phyloP scores from a whole-genome alignment of 2,797 vertebrate genomes.

The Sebastes aleutianus region DNA sequence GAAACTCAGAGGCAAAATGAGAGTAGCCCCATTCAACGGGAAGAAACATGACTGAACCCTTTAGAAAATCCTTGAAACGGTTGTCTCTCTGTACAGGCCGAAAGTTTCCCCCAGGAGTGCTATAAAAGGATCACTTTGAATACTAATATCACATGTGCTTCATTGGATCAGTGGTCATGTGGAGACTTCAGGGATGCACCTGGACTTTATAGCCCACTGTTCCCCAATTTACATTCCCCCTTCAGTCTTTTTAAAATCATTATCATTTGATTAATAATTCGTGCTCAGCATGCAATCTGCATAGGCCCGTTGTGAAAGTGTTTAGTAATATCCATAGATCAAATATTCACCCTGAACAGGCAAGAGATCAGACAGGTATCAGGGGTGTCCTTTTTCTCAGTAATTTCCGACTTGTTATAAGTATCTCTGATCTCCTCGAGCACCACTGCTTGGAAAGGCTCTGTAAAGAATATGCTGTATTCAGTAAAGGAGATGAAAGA shows the following conservation, averaged over 20 bases:
- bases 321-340: constrained; percentile 25
- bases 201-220: constrained; percentile 29
- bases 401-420: constrained; percentile 15
- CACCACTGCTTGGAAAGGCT: neutral
- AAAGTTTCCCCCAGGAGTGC: constrained; percentile 28
- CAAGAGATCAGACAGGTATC: constrained; percentile 26
- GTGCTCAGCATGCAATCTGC: constrained; percentile 1
- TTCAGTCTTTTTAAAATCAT: constrained; percentile 26
- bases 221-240: constrained; percentile 19
- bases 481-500: constrained; percentile 17
- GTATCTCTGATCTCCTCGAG: constrained; percentile 30
- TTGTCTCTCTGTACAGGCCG: constrained; percentile 6
- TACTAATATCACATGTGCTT: constrained; percentile 29
- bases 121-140: constrained; percentile 42
- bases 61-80: constrained; percentile 41
- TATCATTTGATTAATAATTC: constrained; percentile 36
- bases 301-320: neutral
- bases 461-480: constrained; percentile 13
- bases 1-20: constrained; percentile 6
- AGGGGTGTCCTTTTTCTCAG: constrained; percentile 14
- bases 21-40: neutral
- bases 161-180: constrained; percentile 24
- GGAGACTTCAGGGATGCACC: constrained; percentile 22
- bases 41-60: constrained; percentile 25
- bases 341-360: constrained; percentile 31